Evolutionary conservation across 2,797 vertebrate genomes (phyloP), one percentile per base, ranked within the genome.

Genomic region (Stomatorhinus walkeri): DNA sequence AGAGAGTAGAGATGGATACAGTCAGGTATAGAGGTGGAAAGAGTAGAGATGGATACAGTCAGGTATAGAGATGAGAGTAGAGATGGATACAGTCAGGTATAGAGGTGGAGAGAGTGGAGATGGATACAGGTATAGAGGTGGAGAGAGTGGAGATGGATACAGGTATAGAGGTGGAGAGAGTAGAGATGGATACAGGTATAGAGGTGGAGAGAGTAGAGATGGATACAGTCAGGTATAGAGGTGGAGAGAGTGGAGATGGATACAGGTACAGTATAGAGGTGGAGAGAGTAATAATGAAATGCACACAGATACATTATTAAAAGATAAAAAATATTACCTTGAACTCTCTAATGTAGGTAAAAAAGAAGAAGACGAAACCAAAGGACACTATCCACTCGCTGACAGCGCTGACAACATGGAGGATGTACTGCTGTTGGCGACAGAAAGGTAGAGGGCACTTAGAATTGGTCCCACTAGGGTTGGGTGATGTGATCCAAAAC

Each of bases 311-410:
- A 79, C 7, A 64, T 64, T 32, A 5, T 85, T 43, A 83, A 2
- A 51, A 85, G 83, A 24, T 28, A n/a, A 36, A 28, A 28, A 56
- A 52, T 43, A 24, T 93, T 92, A 99, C 98, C 95, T 98, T 96
- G 93, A 99, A 99, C 85, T 99, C 98, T 3, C 93, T 91, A 88
- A 99, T 98, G 93, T 96, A 99, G 0, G 98, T 99, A 90, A 97
- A 92, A 93, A 99, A 99, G 94, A 96, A 99, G 93, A 95, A 96
- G 92, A 98, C 91, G 89, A 99, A 99, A 90, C 97, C 96, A 93
- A 99, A 99, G 90, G 97, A 96, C 59, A 97, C 96, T 0, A 92
- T 95, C 98, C 98, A 99, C 93, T 99, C 98, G 9, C 96, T 97
- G 2, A 94, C 90, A 0, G 97, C 96, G 72, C 98, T 98, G 92